Conservation (phyloP, 2,797 vertebrate species). For the Lophotriccus pileatus region DNA sequence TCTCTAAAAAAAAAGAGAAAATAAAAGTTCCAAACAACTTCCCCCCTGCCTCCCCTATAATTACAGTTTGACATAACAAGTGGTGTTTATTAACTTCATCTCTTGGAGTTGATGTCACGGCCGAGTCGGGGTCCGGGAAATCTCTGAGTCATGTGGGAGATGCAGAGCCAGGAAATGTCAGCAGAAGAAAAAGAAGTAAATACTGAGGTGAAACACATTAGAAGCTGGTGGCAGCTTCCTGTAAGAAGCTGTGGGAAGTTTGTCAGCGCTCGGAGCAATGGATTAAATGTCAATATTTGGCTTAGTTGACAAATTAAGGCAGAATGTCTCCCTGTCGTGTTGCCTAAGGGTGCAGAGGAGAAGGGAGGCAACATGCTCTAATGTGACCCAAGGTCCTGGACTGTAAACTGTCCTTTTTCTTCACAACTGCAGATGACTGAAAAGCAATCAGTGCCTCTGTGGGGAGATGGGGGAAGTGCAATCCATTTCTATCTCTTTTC, state of each 20-base stretch:
- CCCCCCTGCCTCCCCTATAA: rapidly evolving
- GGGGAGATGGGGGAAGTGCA: rapidly evolving
- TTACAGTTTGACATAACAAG: background rate
- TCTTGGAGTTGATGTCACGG: background rate
- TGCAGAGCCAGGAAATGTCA: background rate
- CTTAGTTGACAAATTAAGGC: background rate
- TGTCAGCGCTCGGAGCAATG: background rate
- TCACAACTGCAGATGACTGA: background rate
- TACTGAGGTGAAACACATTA: background rate
- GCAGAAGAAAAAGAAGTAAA: background rate
- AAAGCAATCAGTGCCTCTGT: background rate
- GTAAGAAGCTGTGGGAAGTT: background rate
- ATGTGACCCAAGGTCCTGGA: background rate
- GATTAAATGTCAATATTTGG: background rate
- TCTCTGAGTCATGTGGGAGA: background rate
- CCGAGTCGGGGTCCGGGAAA: background rate
- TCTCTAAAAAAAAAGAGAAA: background rate
- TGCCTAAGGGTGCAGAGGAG: background rate
- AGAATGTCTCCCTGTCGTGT: background rate
- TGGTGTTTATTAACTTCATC: background rate
- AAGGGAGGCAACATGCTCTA: rapidly evolving
- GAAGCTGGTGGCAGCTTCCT: background rate
- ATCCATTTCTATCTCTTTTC: background rate
- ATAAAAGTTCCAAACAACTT: background rate
- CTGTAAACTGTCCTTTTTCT: background rate